Evolutionary conservation across 1,140 invertebrate species (phyloP), one percentile per base, ranked within the genome.

Genomic region (Tenebrio molitor): DNA sequence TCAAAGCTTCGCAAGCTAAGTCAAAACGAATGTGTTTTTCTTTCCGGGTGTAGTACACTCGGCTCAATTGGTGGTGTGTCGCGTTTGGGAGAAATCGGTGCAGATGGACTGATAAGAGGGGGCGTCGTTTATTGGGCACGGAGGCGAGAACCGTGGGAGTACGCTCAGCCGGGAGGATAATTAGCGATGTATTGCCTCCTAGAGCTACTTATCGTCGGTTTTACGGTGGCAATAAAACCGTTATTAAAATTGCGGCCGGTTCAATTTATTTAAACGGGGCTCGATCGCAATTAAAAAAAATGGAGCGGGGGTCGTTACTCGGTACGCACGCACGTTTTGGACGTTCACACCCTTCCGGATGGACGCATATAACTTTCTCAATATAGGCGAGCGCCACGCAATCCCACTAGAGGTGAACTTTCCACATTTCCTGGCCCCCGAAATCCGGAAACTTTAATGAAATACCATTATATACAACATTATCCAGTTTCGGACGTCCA

Each of bases 391-490:
- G 21, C 50, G n/a, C 50, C 50, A 58, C 50, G 50, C 50, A 58
- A 58, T 58, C 50, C 50, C 50, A 33, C 50, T 58, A 58, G n/a
- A n/a, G 50, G 50, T 58, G 29, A 58, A 58, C 50, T 58, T 58
- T 58, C 50, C 50, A 58, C 50, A 58, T 58, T 58, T 58, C 50
- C 50, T 58, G 50, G 50, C 50, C 50, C 12, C 50, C 23, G 50
- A 58, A 58, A 58, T 58, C 50, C 50, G 50, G 50, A 58, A 58
- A 58, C 50, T 58, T 58, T 58, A 58, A 58, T 58, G 50, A 58
- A 58, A 58, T 29, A 58, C 50, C 50, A 58, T 58, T 58, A 58
- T 58, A 33, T 58, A 58, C 50, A 58, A 58, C 50, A 58, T 58
- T 58, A 58, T 58, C 50, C 50, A 25, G 50, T 58, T 50, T 58